These are phyloP conservation scores for Drosophila falleni DNA, from an alignment of 2,888 invertebrate species.

Conservation along the genomic window DNA sequence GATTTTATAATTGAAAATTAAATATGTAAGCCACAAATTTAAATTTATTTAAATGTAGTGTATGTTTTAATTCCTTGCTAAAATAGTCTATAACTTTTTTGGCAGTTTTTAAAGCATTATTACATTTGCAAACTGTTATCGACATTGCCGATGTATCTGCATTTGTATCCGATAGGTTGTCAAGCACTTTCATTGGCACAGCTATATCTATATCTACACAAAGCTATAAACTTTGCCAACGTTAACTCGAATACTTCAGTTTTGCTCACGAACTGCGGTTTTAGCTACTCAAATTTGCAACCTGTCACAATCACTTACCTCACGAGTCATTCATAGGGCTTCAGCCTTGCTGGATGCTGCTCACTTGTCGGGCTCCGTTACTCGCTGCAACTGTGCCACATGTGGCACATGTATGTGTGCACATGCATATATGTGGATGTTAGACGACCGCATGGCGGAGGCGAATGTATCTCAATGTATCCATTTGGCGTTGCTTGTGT, in stretches of 20 bases:
- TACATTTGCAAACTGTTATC: too few relatives aligned
- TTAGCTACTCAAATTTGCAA: constrained; percentile 42
- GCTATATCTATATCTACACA: background rate
- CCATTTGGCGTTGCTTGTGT: constrained; percentile 35
- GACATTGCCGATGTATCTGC: background rate
- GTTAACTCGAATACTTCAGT: constrained; percentile 16
- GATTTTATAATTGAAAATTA: constrained; percentile 1
- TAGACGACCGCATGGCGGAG: constrained; percentile 6
- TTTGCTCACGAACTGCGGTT: constrained; percentile 28
- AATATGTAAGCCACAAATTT: background rate
- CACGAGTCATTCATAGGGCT: constrained; percentile 32
- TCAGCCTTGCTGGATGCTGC: constrained; percentile 14
- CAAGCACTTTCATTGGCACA: constrained; percentile 1
- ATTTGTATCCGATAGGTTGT: constrained; percentile 13
- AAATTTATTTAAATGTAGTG: background rate
- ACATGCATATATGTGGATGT: background rate
- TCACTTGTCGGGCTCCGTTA: constrained; percentile 11
- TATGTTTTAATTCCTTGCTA: too few relatives aligned
- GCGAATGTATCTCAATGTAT: constrained; percentile 30
- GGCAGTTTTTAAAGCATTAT: too few relatives aligned
- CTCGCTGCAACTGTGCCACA: constrained; percentile 13
- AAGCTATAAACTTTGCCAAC: constrained; percentile 7
- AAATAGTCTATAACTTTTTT: too few relatives aligned
- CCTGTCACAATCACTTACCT: constrained; percentile 47
- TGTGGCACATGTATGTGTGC: constrained; percentile 5